Percentiles rank a stretch among this genome's conserved stretches.
Conservation (phyloP, 2,113 vertebrate species). For the Pelecanus crispus region DNA sequence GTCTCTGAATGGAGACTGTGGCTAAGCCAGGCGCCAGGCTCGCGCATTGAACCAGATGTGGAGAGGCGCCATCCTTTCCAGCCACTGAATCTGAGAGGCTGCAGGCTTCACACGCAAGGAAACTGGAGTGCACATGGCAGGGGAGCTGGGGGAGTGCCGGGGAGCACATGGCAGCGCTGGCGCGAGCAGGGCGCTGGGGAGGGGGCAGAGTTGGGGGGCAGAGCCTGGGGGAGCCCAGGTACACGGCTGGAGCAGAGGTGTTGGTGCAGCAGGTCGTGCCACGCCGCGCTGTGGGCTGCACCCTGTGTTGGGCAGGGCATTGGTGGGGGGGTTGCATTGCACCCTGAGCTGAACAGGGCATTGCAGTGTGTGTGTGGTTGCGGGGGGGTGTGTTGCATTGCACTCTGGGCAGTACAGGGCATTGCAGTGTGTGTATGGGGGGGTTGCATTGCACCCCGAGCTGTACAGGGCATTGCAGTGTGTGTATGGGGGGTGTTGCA, state of each 20-base stretch:
- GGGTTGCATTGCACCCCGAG: background rate
- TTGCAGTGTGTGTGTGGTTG: too few species aligned
- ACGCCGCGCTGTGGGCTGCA: fast-evolving
- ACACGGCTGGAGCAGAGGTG: background rate
- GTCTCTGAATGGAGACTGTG: conserved; percentile 77
- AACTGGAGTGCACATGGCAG: conserved; percentile 77
- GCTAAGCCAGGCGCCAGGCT: conserved; percentile 80
- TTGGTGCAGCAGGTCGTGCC: background rate
- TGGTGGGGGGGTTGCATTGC: fast-evolving
- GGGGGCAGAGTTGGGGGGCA: background rate
- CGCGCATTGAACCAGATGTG: conserved; percentile 83
- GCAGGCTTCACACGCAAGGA: conserved; percentile 76
- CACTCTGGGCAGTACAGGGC: background rate
- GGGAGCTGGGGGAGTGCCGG: conserved; percentile 30
- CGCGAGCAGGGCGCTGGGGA: background rate
- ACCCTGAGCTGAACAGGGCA: background rate
- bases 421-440: background rate
- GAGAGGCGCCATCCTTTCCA: conserved; percentile 76
- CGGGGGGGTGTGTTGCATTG: background rate
- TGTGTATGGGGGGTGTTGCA: background rate
- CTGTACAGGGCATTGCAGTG: fast-evolving
- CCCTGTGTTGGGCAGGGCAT: background rate
- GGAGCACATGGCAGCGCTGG: conserved; percentile 26
- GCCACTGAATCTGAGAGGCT: conserved; percentile 62
- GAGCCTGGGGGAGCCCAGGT: background rate